Evolutionary conservation across 2,888 invertebrate genomes (phyloP).

Genomic region (Meandrusa payeni): DNA sequence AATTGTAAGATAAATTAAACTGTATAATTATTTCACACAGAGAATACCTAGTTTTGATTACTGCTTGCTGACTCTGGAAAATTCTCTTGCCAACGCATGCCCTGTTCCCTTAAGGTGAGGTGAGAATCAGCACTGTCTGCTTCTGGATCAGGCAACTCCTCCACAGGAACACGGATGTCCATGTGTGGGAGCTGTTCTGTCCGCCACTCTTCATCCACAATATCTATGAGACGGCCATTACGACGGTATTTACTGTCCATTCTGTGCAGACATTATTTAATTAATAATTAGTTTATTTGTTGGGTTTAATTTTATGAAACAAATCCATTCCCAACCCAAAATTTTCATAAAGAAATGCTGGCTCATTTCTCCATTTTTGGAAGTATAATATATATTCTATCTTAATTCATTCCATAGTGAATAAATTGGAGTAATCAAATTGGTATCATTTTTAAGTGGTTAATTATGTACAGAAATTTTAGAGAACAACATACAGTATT

Average conservation of each 20-base stretch:
- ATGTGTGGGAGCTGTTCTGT: slow-evolving; percentile 91
- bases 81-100: slow-evolving; percentile 84
- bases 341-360: no score
- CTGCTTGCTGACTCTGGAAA: slow-evolving; percentile 74
- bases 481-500: no score
- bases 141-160: slow-evolving; percentile 95
- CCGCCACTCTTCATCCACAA: slow-evolving; percentile 94
- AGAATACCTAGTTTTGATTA: slow-evolving; percentile 68
- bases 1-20: not conserved
- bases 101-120: slow-evolving; percentile 93
- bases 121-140: slow-evolving; percentile 95
- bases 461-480: no score
- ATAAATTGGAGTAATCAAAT: no score
- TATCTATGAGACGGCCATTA: slow-evolving; percentile 87
- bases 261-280: slow-evolving; percentile 34
- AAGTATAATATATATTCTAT: no score
- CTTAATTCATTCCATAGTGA: no score
- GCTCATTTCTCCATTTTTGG: no score
- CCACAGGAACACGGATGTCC: slow-evolving; percentile 89
- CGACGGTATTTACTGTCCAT: slow-evolving; percentile 90
- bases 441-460: no score
- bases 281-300: no score
- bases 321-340: no score
- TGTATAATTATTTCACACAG: not conserved
- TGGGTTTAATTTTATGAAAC: no score